Evolutionary conservation across 1,140 invertebrate species (phyloP).

Genomic region (Pachypeltis micranthus): DNA sequence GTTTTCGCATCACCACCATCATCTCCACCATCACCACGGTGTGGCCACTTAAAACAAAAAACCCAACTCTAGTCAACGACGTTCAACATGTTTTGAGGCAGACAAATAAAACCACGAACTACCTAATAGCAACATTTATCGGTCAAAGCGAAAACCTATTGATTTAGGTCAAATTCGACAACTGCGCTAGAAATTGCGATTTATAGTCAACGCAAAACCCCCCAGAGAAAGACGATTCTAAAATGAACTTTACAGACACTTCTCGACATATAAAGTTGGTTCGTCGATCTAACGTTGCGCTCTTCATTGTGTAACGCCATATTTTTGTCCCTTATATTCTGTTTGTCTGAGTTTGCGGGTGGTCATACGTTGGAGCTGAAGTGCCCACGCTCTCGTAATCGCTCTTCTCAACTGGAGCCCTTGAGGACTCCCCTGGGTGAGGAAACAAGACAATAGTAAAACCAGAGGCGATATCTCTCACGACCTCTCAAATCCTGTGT

Average conservation of each 20-base stretch:
- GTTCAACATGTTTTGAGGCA: background rate
- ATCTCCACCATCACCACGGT: conserved; percentile 23
- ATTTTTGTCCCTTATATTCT: too few relatives aligned
- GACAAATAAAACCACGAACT: background rate
- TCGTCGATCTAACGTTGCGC: too few relatives aligned
- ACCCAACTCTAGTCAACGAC: conserved; percentile 5
- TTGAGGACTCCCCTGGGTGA: too few relatives aligned
- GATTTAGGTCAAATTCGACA: background rate
- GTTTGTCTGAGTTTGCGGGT: too few relatives aligned
- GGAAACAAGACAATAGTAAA: too few relatives aligned
- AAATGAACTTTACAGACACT: background rate
- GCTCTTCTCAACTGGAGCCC: too few relatives aligned
- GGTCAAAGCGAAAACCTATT: background rate
- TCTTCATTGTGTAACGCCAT: too few relatives aligned
- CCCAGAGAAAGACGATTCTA: conserved; percentile 5
- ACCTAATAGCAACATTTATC: background rate
- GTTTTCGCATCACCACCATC: conserved; percentile 39
- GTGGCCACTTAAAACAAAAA: conserved; percentile 22
- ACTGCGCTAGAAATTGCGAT: background rate
- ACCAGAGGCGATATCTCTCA: too few relatives aligned
- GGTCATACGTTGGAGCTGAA: too few relatives aligned
- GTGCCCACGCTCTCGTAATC: too few relatives aligned
- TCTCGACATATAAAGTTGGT: too few relatives aligned
- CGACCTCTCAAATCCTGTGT: too few relatives aligned
- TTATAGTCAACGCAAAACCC: background rate